phyloP scores from a whole-genome alignment of 2,888 invertebrate genomes.

The Leptinotarsa peninsularis region DNA sequence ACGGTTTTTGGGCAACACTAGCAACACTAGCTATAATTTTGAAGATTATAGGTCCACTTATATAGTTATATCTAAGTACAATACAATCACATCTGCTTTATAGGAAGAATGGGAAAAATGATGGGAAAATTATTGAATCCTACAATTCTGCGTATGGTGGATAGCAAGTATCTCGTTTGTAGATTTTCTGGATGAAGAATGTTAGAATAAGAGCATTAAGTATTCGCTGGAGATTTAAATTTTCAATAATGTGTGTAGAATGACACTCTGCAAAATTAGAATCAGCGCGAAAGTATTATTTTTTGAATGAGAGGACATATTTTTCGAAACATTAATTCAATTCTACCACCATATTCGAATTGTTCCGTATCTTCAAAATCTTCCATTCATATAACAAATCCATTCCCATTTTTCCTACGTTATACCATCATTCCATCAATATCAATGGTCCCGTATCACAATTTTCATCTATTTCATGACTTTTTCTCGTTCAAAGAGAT shows the following conservation, averaged over 20 bases:
- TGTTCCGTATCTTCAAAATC: neutral
- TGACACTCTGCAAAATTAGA: neutral
- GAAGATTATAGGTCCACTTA: neutral
- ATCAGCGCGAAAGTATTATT: neutral
- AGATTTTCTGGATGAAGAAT: neutral
- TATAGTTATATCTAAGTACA: neutral
- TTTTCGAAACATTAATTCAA: neutral
- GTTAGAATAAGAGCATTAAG: neutral
- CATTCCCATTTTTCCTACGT: neutral
- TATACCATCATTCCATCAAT: constrained; percentile 43
- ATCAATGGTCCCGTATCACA: constrained; percentile 62
- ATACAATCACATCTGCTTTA: neutral
- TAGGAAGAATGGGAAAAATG: neutral
- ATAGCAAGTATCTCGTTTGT: neutral
- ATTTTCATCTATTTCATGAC: constrained; percentile 51
- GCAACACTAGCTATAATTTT: neutral
- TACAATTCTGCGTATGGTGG: neutral
- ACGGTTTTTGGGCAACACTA: too few relatives aligned
- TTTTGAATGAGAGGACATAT: neutral
- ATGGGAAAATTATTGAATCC: neutral
- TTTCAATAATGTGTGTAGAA: too few relatives aligned
- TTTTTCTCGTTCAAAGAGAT: constrained; percentile 58
- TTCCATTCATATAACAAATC: neutral
- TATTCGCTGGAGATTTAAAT: too few relatives aligned
- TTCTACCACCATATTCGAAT: neutral